Conservation (phyloP, 2,113 vertebrate species). For the Aix galericulata region DNA sequence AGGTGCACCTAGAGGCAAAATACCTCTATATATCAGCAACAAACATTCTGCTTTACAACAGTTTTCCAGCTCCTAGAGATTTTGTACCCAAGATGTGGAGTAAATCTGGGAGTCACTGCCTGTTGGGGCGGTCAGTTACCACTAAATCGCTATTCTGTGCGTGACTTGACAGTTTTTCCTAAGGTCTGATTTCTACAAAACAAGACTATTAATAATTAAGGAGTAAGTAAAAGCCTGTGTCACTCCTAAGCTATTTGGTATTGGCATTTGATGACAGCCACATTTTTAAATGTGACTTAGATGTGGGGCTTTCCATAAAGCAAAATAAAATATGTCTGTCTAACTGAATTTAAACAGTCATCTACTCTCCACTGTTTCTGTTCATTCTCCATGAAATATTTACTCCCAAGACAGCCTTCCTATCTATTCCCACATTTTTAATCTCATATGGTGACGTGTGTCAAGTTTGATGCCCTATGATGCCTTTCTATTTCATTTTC, state of each 20-base stretch:
- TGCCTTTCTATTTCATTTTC: background rate
- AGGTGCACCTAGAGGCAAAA: background rate
- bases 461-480: background rate
- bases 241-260: conserved; percentile 45
- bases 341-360: conserved; percentile 46
- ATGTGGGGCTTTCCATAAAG: conserved; percentile 41
- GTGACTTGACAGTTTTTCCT: conserved; percentile 12
- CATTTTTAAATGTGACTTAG: conserved; percentile 65
- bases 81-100: background rate
- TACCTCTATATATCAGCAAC: background rate
- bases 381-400: conserved; percentile 34
- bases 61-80: background rate
- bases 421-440: background rate
- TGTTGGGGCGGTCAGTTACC: background rate
- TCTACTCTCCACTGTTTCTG: background rate
- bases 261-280: conserved; percentile 62
- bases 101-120: background rate
- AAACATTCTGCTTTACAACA: background rate
- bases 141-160: background rate
- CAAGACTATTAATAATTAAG: conserved; percentile 63
- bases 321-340: conserved; percentile 57
- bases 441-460: background rate
- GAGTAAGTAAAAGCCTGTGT: conserved; percentile 54
- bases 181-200: conserved; percentile 41
- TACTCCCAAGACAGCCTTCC: background rate